Conservation (phyloP, 2,888 invertebrate genomes). For the Tenthredo scrophulariae region DNA sequence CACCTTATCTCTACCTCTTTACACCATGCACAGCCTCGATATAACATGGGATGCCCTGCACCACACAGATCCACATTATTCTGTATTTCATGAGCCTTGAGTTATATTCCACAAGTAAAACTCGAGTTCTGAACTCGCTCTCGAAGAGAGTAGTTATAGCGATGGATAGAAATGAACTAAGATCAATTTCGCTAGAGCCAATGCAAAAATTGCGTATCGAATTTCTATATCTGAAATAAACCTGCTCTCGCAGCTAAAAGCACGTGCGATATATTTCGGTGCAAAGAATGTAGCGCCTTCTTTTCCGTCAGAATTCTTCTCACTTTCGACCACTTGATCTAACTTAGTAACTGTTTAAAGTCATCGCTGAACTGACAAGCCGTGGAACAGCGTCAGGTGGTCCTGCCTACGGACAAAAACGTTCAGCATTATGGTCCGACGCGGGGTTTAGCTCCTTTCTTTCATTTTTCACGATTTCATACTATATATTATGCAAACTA, state of each 20-base stretch:
- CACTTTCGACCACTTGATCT: neutral
- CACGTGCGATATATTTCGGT: neutral
- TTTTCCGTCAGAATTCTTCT: neutral
- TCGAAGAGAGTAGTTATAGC: neutral
- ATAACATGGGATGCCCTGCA: neutral
- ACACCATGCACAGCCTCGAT: neutral
- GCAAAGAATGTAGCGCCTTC: neutral
- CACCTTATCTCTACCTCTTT: neutral
- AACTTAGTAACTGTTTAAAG: neutral
- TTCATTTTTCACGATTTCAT: neutral
- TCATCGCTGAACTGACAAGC: slow-evolving; percentile 21
- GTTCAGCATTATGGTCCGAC: slow-evolving; percentile 10
- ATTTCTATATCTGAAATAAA: neutral
- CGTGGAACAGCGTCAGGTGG: slow-evolving; percentile 35
- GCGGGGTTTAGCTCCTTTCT: neutral
- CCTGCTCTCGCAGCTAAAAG: neutral
- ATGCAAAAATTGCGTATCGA: neutral
- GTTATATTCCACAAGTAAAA: slow-evolving; percentile 19
- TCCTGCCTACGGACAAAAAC: slow-evolving; percentile 17
- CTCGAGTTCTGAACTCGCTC: slow-evolving; percentile 20
- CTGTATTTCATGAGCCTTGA: slow-evolving; percentile 24
- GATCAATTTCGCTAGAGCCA: neutral
- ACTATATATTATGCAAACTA: neutral
- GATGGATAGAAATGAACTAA: slow-evolving; percentile 24
- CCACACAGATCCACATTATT: neutral